Conservation (phyloP, 2,113 vertebrate species). For the Laticauda colubrina region DNA sequence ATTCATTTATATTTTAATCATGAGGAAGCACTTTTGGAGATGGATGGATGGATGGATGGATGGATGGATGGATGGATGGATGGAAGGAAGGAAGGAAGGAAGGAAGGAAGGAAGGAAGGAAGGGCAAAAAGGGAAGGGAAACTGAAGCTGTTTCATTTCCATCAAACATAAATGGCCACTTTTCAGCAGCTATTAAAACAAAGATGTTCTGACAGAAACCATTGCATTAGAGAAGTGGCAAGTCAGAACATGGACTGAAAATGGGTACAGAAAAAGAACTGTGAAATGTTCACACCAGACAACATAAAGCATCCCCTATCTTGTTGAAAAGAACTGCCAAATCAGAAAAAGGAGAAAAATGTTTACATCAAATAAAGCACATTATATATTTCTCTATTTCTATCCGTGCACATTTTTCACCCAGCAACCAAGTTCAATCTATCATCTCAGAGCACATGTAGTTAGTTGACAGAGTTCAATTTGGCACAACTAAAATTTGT, state of each 20-base stretch:
- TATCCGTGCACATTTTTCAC: slow-evolving; percentile 21
- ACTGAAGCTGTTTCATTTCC: slow-evolving; percentile 28
- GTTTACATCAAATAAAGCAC: slow-evolving; percentile 33
- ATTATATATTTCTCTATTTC: slow-evolving; percentile 19
- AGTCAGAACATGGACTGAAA: slow-evolving; percentile 52
- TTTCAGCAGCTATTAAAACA: slow-evolving; percentile 59
- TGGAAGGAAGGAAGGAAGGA: background rate
- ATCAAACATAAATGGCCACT: slow-evolving; percentile 41
- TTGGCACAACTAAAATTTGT: slow-evolving; percentile 40
- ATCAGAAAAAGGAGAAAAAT: background rate
- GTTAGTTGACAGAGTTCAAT: slow-evolving; percentile 39
- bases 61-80: background rate
- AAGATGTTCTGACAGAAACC: slow-evolving; percentile 59
- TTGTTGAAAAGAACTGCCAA: slow-evolving; percentile 19
- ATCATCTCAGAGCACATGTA: slow-evolving; percentile 32
- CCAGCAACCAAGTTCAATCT: slow-evolving; percentile 27
- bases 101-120: background rate
- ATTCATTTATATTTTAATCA: slow-evolving; percentile 43
- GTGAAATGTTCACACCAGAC: slow-evolving; percentile 48
- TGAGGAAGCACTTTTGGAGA: slow-evolving; percentile 36
- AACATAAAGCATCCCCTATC: slow-evolving; percentile 8
- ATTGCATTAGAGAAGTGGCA: slow-evolving; percentile 46
- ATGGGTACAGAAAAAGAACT: background rate
- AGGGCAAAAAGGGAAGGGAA: slow-evolving; percentile 36
- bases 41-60: background rate